phyloP scores from a whole-genome alignment of 2,797 vertebrate genomes.

The Typhlichthys eigenmanni region DNA sequence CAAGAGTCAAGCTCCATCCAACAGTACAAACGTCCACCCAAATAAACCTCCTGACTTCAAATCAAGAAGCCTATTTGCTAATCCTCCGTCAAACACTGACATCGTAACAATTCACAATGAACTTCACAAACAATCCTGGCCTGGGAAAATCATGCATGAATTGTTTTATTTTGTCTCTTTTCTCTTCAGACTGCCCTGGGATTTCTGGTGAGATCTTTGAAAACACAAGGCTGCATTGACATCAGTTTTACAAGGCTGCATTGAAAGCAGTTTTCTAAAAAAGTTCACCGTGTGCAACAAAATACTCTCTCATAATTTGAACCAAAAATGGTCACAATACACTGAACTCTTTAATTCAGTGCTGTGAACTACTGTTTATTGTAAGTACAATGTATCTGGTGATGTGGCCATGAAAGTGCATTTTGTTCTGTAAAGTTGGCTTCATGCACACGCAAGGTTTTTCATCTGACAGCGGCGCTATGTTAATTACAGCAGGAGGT shows the following conservation, averaged over 20 bases:
- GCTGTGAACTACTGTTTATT: too few relatives aligned
- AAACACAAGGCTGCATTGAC: constrained; percentile 48
- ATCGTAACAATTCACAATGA: constrained; percentile 64
- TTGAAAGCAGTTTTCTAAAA: constrained; percentile 16
- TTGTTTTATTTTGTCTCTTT: constrained; percentile 41
- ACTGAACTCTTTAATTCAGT: too few relatives aligned
- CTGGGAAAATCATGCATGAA: constrained; percentile 48
- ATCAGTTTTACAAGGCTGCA: constrained; percentile 39
- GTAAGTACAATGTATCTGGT: background rate
- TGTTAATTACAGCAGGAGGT: background rate
- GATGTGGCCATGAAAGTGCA: too few relatives aligned
- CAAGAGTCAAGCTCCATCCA: constrained; percentile 5
- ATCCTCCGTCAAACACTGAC: constrained; percentile 53
- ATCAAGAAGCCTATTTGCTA: constrained; percentile 34
- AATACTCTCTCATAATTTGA: constrained; percentile 1
- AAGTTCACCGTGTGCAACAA: background rate
- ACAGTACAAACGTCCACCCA: constrained; percentile 32
- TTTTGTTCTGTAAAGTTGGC: too few relatives aligned
- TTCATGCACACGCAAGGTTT: too few relatives aligned
- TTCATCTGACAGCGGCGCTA: too few relatives aligned
- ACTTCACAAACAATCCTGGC: constrained; percentile 23
- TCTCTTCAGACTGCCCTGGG: constrained; percentile 14
- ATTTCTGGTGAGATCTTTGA: background rate
- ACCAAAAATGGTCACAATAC: background rate
- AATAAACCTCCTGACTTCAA: constrained; percentile 1